Evolutionary conservation across 1,140 invertebrate species (phyloP).

Genomic region (Semibalanus balanoides): DNA sequence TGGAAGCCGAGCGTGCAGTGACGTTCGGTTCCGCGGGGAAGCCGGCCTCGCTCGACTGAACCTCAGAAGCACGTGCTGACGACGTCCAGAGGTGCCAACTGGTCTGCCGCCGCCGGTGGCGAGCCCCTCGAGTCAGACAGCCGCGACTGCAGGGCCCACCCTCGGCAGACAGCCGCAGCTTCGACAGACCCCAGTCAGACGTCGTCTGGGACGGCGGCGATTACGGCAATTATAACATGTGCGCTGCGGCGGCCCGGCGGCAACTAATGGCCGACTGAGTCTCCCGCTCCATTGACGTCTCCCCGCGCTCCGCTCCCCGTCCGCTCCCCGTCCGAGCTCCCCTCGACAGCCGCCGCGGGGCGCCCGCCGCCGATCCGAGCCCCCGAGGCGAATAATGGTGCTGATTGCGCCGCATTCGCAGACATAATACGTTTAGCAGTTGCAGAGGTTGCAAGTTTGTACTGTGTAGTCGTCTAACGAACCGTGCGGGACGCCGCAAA

Average conservation of each 20-base stretch:
- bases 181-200: not conserved
- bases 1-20: too few relatives aligned
- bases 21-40: too few relatives aligned
- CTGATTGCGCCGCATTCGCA: not conserved
- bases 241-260: too few relatives aligned
- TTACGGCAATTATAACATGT: not conserved
- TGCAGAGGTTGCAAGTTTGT: constrained; percentile 1
- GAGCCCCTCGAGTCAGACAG: too few relatives aligned
- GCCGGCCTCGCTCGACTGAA: too few relatives aligned
- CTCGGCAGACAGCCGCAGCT: too few relatives aligned
- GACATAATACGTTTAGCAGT: not conserved
- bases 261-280: not conserved
- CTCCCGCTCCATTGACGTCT: not conserved
- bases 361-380: not conserved
- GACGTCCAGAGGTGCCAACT: too few relatives aligned
- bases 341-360: not conserved
- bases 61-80: too few relatives aligned
- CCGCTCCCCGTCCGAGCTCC: not conserved
- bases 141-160: too few relatives aligned
- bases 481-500: not conserved
- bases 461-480: not conserved
- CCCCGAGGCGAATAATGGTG: not conserved
- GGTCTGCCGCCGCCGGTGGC: too few relatives aligned
- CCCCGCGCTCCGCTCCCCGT: too few relatives aligned
- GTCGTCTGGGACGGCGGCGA: not conserved